Evolutionary conservation across 2,797 vertebrate genomes (phyloP).

Genomic region (Periparus ater): DNA sequence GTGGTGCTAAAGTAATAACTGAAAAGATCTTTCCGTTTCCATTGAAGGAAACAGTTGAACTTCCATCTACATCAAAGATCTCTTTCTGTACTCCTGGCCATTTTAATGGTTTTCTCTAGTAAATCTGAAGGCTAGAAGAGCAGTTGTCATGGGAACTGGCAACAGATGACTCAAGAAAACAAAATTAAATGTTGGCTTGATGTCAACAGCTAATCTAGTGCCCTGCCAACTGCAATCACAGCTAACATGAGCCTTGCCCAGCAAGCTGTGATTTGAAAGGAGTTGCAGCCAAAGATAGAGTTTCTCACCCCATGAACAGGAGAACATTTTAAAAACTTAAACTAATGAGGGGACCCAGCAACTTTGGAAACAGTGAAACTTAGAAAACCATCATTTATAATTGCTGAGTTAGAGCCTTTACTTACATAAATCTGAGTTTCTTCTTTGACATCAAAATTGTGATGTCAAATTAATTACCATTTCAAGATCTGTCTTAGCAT

Average conservation of each 20-base stretch:
- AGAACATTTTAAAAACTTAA: constrained; percentile 29
- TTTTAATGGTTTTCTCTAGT: constrained; percentile 51
- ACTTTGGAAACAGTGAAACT: neutral
- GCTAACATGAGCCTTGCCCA: constrained; percentile 50
- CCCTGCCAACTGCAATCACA: constrained; percentile 67
- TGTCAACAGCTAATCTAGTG: constrained; percentile 65
- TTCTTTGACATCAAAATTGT: neutral
- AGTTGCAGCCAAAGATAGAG: constrained; percentile 59
- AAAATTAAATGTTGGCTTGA: constrained; percentile 68
- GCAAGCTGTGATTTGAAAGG: constrained; percentile 62
- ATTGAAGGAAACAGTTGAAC: constrained; percentile 51
- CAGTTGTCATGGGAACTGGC: constrained; percentile 66
- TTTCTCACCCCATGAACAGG: constrained; percentile 43
- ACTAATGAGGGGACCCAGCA: constrained; percentile 30
- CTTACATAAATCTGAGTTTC: neutral
- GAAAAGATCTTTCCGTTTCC: constrained; percentile 20
- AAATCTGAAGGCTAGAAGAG: constrained; percentile 54
- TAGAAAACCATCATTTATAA: neutral
- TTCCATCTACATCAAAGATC: constrained; percentile 34
- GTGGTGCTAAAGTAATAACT: neutral
- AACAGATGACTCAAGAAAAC: constrained; percentile 71
- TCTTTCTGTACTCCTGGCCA: constrained; percentile 2
- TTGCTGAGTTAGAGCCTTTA: neutral
- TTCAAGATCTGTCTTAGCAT: constrained; percentile 13
- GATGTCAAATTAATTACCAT: constrained; percentile 48